phyloP scores from a whole-genome alignment of 2,888 invertebrate genomes.

The Callyntrura guangdongensis region DNA sequence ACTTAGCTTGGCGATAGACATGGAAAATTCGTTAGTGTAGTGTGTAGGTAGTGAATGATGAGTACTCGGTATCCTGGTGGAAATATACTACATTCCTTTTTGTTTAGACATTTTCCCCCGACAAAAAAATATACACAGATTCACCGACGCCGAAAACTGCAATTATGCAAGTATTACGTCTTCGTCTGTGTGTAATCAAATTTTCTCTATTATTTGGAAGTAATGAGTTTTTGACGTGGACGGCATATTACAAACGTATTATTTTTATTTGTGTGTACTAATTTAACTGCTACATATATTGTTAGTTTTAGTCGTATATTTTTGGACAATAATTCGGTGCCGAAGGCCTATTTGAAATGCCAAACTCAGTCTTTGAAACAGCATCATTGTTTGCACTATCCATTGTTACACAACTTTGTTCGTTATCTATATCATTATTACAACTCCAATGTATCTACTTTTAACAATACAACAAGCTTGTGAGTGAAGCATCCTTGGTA shows the following conservation, averaged over 20 bases:
- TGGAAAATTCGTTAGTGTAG: too few relatives aligned
- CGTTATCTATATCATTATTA: background rate
- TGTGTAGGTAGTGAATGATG: too few relatives aligned
- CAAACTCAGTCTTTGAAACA: background rate
- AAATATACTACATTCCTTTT: too few relatives aligned
- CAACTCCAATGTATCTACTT: background rate
- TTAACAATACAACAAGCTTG: background rate
- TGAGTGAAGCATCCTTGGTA: background rate
- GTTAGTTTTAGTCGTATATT: too few relatives aligned
- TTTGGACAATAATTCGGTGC: too few relatives aligned
- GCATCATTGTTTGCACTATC: conserved; percentile 4
- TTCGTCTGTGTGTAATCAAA: background rate
- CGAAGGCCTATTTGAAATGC: background rate
- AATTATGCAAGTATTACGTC: background rate
- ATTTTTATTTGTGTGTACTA: background rate
- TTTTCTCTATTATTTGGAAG: background rate
- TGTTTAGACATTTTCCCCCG: too few relatives aligned
- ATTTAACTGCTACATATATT: background rate
- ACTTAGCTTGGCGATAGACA: too few relatives aligned
- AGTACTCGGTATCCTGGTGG: too few relatives aligned
- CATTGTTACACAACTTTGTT: background rate
- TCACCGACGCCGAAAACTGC: background rate
- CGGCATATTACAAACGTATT: background rate
- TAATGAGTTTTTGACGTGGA: conserved; percentile 6
- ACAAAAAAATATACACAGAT: background rate